Percentiles rank a stretch among this genome's conserved stretches.
Conservation (phyloP, 2,797 vertebrate genomes). For the Sebastolobus alascanus region DNA sequence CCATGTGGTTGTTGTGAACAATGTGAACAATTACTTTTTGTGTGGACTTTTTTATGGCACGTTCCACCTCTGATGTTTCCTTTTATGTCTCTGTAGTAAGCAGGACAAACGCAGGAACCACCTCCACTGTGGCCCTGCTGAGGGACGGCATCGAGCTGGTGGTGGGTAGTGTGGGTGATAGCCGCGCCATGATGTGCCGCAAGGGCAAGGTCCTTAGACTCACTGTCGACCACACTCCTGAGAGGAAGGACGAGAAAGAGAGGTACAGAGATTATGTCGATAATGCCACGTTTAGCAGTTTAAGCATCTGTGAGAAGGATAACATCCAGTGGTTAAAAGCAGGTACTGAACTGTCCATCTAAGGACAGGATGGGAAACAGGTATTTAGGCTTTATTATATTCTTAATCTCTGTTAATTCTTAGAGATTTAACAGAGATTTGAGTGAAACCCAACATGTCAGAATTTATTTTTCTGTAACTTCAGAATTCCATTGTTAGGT, state of each 20-base stretch:
- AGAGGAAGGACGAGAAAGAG: slow-evolving; percentile 97
- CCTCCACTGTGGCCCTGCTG: slow-evolving; percentile 96
- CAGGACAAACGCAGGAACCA: slow-evolving; percentile 89
- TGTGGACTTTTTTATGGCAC: background rate
- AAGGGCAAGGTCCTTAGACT: slow-evolving; percentile 95
- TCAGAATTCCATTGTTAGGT: no score
- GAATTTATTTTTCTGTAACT: no score
- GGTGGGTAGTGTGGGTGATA: slow-evolving; percentile 97
- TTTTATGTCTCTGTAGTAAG: slow-evolving; percentile 72
- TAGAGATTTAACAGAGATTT: background rate
- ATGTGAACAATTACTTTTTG: slow-evolving; percentile 33
- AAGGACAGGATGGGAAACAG: background rate
- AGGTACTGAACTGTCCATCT: no score
- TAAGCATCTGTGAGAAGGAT: background rate
- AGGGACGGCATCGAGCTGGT: slow-evolving; percentile 96
- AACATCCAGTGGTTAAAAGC: no score
- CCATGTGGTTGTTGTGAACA: slow-evolving; percentile 53
- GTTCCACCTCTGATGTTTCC: slow-evolving; percentile 54
- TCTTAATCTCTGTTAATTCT: background rate
- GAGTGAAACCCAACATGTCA: background rate
- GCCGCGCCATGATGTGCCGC: slow-evolving; percentile 95
- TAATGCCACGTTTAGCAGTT: background rate
- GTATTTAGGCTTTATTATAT: background rate
- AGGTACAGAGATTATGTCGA: slow-evolving; percentile 81
- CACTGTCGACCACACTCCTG: slow-evolving; percentile 96